Base-by-base conservation (phyloP, 2,797 vertebrate genomes). In the Leptoclinus maculatus region DNA sequence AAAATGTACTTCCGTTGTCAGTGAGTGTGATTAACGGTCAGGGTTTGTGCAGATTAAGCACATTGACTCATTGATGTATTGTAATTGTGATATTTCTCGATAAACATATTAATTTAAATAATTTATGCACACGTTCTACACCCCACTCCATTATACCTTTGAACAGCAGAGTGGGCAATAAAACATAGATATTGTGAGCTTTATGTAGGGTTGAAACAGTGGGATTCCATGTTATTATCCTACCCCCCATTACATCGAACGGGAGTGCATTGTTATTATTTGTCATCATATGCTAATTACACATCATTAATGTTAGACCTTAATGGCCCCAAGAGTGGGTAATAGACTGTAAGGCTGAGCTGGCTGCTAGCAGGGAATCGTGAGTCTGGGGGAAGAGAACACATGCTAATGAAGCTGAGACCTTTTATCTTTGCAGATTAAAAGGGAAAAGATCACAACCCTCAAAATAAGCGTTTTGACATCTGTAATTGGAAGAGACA, bases 251-350 rank as follows among this genome's bases (percentile, higher is more conserved):
- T 96, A 96, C 95, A 97, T 96, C 85, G 93, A 95, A 96, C 96
- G 94, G 95, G 95, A 95, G 96, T 91, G 93, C 93, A 95, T 95
- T 96, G 95, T 97, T 96, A 96, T 96, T 96, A 96, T 97, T 97
- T 96, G 96, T 98, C 97, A 97, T 98, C 95, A 95, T 97, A 95
- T 96, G 96, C 96, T 98, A 98, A 99, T 98, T 98, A 97, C 96
- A 95, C 96, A 96, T 97, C 97, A 97, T 97, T 97, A 98, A 97
- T 97, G 95, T 96, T 96, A 96, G 96, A 95, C 96, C 95, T 95
- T 97, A 96, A 96, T 96, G 96, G 95, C 92, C 93, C 91, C 91
- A 90, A 91, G 94, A 96, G 95, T 95, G 93, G 94, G 95, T 96
- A 96, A 96, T 96, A 95, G 94, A 90, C 95, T 96, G 94, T 93